A percentile compares a stretch with the other conserved stretches of the same genome.
Evolutionary conservation across 92 coral and sea anemone genomes (phyloP).

Genomic region (Porites rus): DNA sequence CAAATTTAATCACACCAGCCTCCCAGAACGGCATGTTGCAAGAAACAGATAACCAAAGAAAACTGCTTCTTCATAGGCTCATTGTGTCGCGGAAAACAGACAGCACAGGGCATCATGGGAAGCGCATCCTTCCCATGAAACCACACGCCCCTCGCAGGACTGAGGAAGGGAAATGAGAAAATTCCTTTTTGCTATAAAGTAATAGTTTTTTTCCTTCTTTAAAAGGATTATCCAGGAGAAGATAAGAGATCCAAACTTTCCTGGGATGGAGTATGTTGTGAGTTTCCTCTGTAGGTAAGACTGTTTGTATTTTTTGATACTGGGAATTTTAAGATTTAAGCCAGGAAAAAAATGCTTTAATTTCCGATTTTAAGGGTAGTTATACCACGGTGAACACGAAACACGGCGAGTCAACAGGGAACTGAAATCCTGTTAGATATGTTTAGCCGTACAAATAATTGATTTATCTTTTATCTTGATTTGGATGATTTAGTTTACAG

Average conservation of each 20-base stretch:
- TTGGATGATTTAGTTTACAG: constrained; percentile 49
- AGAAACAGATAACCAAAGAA: too few species aligned
- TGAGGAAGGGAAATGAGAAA: too few species aligned
- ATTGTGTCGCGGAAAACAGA: too few species aligned
- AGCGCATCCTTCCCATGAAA: too few species aligned
- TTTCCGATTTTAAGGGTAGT: background rate
- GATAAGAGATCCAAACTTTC: constrained; percentile 73
- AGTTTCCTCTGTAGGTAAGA: constrained; percentile 82
- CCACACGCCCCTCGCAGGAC: too few species aligned
- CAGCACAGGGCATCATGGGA: too few species aligned
- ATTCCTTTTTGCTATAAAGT: too few species aligned
- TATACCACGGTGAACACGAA: too few species aligned
- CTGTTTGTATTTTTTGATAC: background rate
- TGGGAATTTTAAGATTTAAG: background rate
- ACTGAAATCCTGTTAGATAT: background rate
- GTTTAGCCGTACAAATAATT: background rate
- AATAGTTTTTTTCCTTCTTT: background rate
- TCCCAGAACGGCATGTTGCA: too few species aligned
- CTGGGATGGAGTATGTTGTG: constrained; percentile 82
- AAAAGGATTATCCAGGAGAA: constrained; percentile 69
- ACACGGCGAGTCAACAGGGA: background rate
- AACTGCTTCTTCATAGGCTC: too few species aligned
- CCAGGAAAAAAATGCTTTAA: background rate
- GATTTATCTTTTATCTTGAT: background rate
- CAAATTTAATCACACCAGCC: too few species aligned